These are phyloP conservation scores for Amphilophus citrinellus DNA, from an alignment of 2,113 vertebrate species.

Conservation along the genomic window DNA sequence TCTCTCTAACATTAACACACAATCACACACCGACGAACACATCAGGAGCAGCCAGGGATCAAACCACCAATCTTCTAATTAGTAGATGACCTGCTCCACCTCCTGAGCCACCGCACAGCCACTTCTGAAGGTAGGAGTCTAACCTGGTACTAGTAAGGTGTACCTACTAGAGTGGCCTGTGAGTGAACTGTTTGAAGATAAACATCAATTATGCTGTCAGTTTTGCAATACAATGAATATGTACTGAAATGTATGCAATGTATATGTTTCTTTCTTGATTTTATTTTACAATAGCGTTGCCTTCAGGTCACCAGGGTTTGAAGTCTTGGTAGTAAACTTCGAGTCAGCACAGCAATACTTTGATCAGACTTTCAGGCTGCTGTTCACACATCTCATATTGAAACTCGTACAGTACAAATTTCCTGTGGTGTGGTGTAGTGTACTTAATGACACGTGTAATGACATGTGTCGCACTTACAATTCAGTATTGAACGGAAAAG, in stretches of 20 bases:
- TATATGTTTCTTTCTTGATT: not conserved
- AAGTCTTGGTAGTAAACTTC: not conserved
- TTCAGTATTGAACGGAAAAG: not conserved
- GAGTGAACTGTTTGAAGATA: not conserved
- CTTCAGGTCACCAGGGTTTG: not conserved
- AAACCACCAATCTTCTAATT: no score
- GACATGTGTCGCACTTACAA: not conserved
- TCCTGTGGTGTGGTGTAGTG: constrained; percentile 24
- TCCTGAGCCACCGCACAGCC: no score
- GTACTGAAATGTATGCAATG: no score
- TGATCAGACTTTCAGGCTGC: not conserved
- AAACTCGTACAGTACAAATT: not conserved
- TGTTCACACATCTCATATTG: not conserved
- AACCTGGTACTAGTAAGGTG: not conserved
- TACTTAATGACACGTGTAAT: no score
- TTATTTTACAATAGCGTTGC: not conserved
- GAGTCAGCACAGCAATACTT: not conserved
- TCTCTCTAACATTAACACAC: no score
- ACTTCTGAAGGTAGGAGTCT: not conserved
- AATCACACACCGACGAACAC: no score
- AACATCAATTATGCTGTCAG: not conserved
- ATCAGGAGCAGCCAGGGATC: no score
- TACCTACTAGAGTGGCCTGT: not conserved
- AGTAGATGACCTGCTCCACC: no score
- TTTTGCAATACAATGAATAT: not conserved